Percentiles rank a stretch among this genome's conserved stretches.
Evolutionary conservation across 2,797 vertebrate species (phyloP).

Genomic region (Iguana delicatissima): DNA sequence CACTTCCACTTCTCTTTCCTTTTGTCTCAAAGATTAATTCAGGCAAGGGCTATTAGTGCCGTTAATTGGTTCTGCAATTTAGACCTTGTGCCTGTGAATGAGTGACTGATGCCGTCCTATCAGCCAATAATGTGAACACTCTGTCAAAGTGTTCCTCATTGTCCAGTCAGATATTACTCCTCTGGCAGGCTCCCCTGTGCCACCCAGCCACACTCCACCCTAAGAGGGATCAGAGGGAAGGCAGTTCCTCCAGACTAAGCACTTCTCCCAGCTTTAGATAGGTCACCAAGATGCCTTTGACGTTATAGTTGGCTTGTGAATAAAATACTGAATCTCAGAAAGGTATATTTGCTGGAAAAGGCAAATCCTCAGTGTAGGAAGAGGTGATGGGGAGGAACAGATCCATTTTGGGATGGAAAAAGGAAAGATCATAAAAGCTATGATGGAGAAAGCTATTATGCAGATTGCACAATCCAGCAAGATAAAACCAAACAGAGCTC

Average conservation of each 20-base stretch:
- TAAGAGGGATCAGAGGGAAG: slow-evolving; percentile 59
- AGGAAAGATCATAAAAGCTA: slow-evolving; percentile 14
- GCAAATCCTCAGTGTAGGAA: slow-evolving; percentile 31
- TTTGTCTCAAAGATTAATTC: slow-evolving; percentile 99
- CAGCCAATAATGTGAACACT: slow-evolving; percentile 94
- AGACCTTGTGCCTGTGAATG: slow-evolving; percentile 97
- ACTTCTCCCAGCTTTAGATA: slow-evolving; percentile 71
- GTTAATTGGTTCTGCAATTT: slow-evolving; percentile 99
- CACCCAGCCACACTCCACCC: slow-evolving; percentile 55
- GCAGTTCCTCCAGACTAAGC: slow-evolving; percentile 56
- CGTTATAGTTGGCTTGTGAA: slow-evolving; percentile 53
- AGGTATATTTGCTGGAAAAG: slow-evolving; percentile 39
- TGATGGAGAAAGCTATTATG: neutral
- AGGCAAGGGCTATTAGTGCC: slow-evolving; percentile 99
- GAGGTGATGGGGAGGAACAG: neutral
- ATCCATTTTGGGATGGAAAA: neutral
- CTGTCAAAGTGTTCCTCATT: slow-evolving; percentile 91
- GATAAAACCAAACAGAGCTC: slow-evolving; percentile 26
- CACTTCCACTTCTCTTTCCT: slow-evolving; percentile 94
- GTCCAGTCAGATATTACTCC: slow-evolving; percentile 87
- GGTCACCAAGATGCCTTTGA: slow-evolving; percentile 78
- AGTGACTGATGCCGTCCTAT: slow-evolving; percentile 96
- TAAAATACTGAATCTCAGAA: slow-evolving; percentile 65
- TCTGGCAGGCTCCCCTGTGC: slow-evolving; percentile 27
- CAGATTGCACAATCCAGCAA: slow-evolving; percentile 37